These are phyloP conservation scores for Teleopsis dalmanni DNA, from an alignment of 1,140 invertebrate genomes.

Conservation along the genomic window DNA sequence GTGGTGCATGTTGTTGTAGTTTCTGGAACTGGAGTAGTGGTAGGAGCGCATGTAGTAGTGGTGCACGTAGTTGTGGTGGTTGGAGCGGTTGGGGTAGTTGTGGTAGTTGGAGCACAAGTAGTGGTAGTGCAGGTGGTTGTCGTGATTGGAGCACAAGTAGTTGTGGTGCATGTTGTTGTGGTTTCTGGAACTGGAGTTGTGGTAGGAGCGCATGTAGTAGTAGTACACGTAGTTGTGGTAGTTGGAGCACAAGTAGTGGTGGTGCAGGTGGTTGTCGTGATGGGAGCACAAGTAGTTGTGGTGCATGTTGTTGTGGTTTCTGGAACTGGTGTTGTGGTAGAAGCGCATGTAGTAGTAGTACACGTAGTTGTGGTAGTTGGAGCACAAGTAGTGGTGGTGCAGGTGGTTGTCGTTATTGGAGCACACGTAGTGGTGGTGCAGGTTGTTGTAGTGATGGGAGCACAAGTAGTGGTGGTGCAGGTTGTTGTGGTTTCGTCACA, in stretches of 20 bases:
- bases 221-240: slow-evolving; percentile 1
- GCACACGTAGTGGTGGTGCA: not conserved
- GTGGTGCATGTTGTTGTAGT: not conserved
- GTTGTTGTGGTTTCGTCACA: slow-evolving; percentile 5
- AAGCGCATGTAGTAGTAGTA: slow-evolving; percentile 3
- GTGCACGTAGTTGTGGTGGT: slow-evolving; percentile 7
- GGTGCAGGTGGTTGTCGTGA: not conserved
- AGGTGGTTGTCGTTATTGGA: not conserved
- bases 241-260: slow-evolving; percentile 6
- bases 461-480: not conserved
- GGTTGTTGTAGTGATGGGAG: not conserved
- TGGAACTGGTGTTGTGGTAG: slow-evolving; percentile 8
- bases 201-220: slow-evolving; percentile 8
- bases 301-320: slow-evolving; percentile 2
- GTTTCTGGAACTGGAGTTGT: slow-evolving; percentile 5
- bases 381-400: not conserved
- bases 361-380: slow-evolving; percentile 6
- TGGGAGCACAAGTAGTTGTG: slow-evolving; percentile 1
- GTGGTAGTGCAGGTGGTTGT: not conserved
- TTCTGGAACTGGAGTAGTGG: not conserved
- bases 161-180: slow-evolving; percentile 1
- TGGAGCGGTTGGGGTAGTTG: not conserved
- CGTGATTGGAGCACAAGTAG: not conserved
- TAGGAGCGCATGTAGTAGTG: not conserved
- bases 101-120: not conserved